These are phyloP conservation scores for Tipula unca DNA, from an alignment of 2,888 invertebrate species.

Conservation along the genomic window DNA sequence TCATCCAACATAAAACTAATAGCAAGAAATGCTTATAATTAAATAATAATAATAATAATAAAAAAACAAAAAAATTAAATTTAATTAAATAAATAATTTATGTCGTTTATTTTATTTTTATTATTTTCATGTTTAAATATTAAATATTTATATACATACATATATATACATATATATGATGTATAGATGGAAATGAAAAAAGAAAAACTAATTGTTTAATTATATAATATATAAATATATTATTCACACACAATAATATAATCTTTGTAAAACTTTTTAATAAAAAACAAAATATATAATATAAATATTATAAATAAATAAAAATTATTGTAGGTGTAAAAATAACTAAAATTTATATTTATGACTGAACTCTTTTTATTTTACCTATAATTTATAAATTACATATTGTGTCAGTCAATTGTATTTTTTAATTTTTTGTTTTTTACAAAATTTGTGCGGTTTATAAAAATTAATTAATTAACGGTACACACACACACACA, in stretches of 20 bases:
- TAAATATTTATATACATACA: not conserved
- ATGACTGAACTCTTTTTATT: not conserved
- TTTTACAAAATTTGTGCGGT: not conserved
- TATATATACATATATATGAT: not conserved
- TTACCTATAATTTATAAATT: not conserved
- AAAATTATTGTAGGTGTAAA: not conserved
- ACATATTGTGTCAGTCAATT: not conserved
- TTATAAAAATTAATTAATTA: not conserved
- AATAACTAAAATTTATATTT: not conserved
- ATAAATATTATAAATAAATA: constrained; percentile 1
- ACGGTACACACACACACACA: too few species aligned
- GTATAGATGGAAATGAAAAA: constrained; percentile 15
- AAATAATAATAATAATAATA: too few species aligned
- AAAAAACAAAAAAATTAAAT: not conserved
- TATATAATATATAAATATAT: not conserved
- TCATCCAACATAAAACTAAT: not conserved
- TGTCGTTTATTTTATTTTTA: not conserved
- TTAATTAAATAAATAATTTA: not conserved
- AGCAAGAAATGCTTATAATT: not conserved
- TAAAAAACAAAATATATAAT: not conserved
- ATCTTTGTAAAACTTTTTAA: constrained; percentile 14
- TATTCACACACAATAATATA: not conserved
- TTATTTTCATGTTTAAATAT: constrained; percentile 14
- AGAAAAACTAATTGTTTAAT: not conserved
- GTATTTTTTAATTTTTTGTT: not conserved